These are phyloP conservation scores for Cantharis lateralis DNA, from an alignment of 2,888 invertebrate species.

Conservation along the genomic window DNA sequence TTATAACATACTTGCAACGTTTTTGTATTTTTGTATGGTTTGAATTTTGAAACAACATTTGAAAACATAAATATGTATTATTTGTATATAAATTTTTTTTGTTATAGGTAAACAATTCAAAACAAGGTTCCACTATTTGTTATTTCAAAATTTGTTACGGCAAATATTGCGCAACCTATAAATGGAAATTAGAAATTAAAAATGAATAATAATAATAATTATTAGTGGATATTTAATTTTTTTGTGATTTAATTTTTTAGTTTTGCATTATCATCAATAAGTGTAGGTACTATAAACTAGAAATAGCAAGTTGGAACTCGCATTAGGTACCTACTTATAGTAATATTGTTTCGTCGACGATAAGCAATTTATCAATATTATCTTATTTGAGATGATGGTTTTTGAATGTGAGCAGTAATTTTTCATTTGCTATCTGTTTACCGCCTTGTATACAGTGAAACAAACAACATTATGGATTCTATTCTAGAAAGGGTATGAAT, in stretches of 20 bases:
- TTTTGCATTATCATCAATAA: background rate
- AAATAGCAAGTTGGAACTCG: background rate
- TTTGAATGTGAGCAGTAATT: background rate
- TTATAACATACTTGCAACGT: background rate
- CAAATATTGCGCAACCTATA: background rate
- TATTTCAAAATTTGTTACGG: background rate
- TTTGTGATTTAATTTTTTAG: background rate
- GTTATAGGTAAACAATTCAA: background rate
- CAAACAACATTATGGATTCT: constrained; percentile 29
- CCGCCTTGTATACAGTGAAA: constrained; percentile 5
- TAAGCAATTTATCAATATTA: constrained; percentile 5
- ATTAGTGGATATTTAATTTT: background rate
- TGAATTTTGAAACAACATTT: background rate
- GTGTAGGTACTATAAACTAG: background rate
- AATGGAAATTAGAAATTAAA: background rate
- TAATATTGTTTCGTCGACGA: background rate
- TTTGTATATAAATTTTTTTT: background rate
- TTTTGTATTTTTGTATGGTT: background rate
- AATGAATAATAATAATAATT: background rate
- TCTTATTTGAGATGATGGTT: background rate
- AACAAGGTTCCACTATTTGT: background rate
- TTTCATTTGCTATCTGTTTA: constrained; percentile 4
- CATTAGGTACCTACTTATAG: background rate
- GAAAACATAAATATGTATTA: background rate
- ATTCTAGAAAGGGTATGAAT: constrained; percentile 39